phyloP scores from a whole-genome alignment of 2,888 invertebrate genomes.

The Ochlodes sylvanus region DNA sequence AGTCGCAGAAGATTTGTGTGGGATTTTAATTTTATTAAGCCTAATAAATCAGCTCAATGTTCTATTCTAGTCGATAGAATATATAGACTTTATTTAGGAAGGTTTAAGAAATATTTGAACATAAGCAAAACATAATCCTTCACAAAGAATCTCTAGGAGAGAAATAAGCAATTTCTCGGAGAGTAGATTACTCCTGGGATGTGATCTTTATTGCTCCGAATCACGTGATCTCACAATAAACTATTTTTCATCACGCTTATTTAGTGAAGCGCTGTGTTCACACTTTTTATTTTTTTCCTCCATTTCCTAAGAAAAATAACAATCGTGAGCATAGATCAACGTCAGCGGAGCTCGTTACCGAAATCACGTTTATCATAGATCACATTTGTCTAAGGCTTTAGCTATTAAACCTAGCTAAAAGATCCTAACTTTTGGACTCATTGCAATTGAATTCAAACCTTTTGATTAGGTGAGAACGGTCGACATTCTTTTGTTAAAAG shows the following conservation, averaged over 20 bases:
- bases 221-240: conserved; percentile 82
- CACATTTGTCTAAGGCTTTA: conserved; percentile 82
- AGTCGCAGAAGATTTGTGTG: conserved; percentile 29
- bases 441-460: conserved; percentile 48
- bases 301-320: conserved; percentile 72
- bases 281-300: conserved; percentile 70
- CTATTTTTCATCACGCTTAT: conserved; percentile 79
- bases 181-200: conserved; percentile 57
- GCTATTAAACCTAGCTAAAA: conserved; percentile 51
- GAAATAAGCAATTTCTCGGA: conserved; percentile 73
- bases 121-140: conserved; percentile 55
- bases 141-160: conserved; percentile 57
- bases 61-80: conserved; percentile 1
- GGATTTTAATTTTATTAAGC: conserved; percentile 24
- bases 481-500: conserved; percentile 49
- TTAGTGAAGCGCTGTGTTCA: conserved; percentile 69
- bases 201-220: conserved; percentile 72
- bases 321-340: conserved; percentile 74
- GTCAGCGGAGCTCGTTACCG: conserved; percentile 75
- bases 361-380: conserved; percentile 84
- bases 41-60: not conserved
- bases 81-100: conserved; percentile 12
- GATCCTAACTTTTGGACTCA: conserved; percentile 45
- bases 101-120: conserved; percentile 6
- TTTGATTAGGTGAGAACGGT: conserved; percentile 49